Percentiles rank a stretch among this genome's conserved stretches.
Evolutionary conservation across 2,797 vertebrate species (phyloP).

Genomic region (Melanotaenia boesemani): DNA sequence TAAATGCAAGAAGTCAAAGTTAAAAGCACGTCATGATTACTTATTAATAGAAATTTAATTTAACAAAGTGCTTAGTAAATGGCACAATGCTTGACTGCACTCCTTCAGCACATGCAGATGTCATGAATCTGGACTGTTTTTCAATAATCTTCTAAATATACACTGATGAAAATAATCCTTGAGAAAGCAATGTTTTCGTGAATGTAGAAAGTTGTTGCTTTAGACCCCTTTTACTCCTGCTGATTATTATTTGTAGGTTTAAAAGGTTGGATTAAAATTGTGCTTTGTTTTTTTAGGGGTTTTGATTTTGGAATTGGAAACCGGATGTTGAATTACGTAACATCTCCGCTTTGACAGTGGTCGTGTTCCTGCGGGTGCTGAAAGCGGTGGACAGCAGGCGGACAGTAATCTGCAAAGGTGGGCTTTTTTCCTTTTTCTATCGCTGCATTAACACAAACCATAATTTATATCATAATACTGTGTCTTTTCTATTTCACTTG

Average conservation of each 20-base stretch:
- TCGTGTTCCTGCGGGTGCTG: conserved; percentile 78
- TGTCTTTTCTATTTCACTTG: accelerated
- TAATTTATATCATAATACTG: background rate
- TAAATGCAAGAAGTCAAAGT: too few species aligned
- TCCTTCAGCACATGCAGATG: too few species aligned
- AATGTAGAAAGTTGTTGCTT: too few species aligned
- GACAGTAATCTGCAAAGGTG: conserved; percentile 79
- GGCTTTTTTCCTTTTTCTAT: conserved; percentile 41
- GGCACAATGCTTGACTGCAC: too few species aligned
- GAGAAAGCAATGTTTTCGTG: too few species aligned
- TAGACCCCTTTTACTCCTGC: background rate
- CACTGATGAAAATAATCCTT: too few species aligned
- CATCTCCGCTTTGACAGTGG: conserved; percentile 35
- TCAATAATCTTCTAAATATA: too few species aligned
- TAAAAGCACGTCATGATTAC: too few species aligned
- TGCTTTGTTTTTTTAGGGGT: background rate
- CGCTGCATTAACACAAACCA: background rate
- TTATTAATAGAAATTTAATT: too few species aligned
- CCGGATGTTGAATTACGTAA: conserved; percentile 18
- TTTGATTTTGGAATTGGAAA: conserved; percentile 40
- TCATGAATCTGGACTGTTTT: too few species aligned
- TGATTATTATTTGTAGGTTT: background rate
- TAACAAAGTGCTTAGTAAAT: too few species aligned
- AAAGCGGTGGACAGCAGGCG: conserved; percentile 77
- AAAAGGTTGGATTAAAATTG: background rate